A percentile compares a stretch with the other conserved stretches of the same genome.
phyloP scores from a whole-genome alignment of 2,113 vertebrate genomes.

The Bolborhynchus lineola region DNA sequence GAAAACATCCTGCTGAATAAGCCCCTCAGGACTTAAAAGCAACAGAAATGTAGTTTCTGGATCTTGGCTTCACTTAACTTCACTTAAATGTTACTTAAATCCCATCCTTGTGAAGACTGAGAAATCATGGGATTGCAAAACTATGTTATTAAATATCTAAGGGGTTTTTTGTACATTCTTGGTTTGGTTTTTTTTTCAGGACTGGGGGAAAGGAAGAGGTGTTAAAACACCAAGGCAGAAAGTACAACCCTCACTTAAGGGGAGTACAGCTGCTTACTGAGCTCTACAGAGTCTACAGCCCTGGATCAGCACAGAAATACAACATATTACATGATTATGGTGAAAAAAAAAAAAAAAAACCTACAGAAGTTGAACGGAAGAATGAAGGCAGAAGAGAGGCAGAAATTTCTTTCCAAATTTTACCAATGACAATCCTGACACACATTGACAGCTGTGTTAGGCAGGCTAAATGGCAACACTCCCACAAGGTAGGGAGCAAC shows the following conservation, averaged over 20 bases:
- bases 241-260: background rate
- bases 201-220: background rate
- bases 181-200: background rate
- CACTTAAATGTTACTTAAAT: background rate
- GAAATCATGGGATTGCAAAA: background rate
- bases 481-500: background rate
- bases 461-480: background rate
- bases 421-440: background rate
- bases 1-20: background rate
- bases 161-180: fast-evolving
- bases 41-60: background rate
- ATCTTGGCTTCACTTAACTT: background rate
- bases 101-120: background rate
- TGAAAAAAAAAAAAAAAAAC: background rate
- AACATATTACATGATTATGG: background rate
- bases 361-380: background rate
- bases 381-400: background rate
- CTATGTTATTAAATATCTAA: background rate
- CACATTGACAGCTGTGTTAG: background rate
- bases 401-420: background rate
- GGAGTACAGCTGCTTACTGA: background rate
- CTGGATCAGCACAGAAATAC: background rate
- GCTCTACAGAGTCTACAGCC: background rate
- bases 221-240: background rate
- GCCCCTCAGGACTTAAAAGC: background rate